A percentile compares a stretch with the other conserved stretches of the same genome.
Evolutionary conservation across 2,888 invertebrate genomes (phyloP).

Genomic region (Acholoe squamosa): DNA sequence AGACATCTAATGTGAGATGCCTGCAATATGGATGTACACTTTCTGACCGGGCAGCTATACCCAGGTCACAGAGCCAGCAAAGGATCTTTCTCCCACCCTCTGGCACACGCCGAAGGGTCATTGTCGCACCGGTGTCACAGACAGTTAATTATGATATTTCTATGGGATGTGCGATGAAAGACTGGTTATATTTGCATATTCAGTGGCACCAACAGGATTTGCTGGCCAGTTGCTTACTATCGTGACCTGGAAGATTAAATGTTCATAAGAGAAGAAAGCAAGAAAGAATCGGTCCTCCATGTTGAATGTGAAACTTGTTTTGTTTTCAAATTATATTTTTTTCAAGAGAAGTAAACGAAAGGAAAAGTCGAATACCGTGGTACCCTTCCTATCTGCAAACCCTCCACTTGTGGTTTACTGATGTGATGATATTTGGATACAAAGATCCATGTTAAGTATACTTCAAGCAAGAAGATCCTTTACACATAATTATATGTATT

Average conservation of each 20-base stretch:
- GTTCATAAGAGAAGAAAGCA: neutral
- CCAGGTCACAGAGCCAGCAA: constrained; percentile 34
- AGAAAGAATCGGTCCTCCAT: constrained; percentile 26
- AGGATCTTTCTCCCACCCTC: neutral
- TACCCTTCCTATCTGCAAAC: constrained; percentile 8
- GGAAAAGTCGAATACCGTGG: neutral
- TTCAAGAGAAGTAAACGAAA: neutral
- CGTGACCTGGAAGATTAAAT: constrained; percentile 28
- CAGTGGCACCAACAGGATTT: constrained; percentile 49
- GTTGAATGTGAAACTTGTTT: constrained; percentile 32
- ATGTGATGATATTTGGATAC: neutral
- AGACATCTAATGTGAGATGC: neutral
- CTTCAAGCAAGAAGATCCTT: neutral
- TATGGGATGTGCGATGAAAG: constrained; percentile 21
- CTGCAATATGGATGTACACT: neutral
- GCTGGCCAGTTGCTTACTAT: neutral
- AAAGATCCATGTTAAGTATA: constrained; percentile 17
- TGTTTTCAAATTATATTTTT: neutral
- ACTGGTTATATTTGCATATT: neutral
- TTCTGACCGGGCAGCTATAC: constrained; percentile 50
- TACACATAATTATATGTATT: neutral
- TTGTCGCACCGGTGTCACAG: constrained; percentile 56
- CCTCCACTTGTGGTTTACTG: neutral
- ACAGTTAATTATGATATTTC: neutral
- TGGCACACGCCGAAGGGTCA: neutral